These are phyloP conservation scores for Atlantisia rogersi DNA, from an alignment of 2,113 vertebrate genomes.

Conservation along the genomic window DNA sequence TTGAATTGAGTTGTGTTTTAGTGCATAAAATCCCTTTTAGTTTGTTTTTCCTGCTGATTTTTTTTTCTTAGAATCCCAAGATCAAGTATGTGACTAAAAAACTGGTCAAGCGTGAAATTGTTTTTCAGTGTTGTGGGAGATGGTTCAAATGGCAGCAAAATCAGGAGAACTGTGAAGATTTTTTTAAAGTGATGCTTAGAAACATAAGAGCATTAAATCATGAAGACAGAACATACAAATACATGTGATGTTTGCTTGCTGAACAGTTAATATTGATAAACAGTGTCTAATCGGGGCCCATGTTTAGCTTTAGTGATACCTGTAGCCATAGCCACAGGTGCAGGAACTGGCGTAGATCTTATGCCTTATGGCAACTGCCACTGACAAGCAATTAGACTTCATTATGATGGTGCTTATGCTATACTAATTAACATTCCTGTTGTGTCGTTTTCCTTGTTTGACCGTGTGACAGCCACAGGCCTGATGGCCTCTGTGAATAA, in stretches of 20 bases:
- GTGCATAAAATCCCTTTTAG: background rate
- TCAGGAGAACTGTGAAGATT: background rate
- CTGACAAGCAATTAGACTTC: slow-evolving; percentile 86
- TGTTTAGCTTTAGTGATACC: slow-evolving; percentile 4
- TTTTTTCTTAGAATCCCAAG: slow-evolving; percentile 25
- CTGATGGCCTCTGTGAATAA: slow-evolving; percentile 64
- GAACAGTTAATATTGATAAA: background rate
- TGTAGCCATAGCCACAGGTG: slow-evolving; percentile 6
- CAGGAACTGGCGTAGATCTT: slow-evolving; percentile 41
- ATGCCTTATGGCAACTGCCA: slow-evolving; percentile 72
- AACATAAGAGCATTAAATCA: background rate
- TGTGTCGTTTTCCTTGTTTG: slow-evolving; percentile 71
- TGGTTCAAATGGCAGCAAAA: slow-evolving; percentile 42
- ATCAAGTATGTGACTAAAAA: slow-evolving; percentile 64
- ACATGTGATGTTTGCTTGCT: background rate
- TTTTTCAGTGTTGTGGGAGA: slow-evolving; percentile 54
- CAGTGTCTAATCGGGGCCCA: background rate
- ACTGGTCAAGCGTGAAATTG: slow-evolving; percentile 69
- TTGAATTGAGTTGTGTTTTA: background rate
- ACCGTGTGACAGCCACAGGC: slow-evolving; percentile 73
- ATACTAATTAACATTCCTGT: slow-evolving; percentile 88
- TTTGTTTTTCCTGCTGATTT: slow-evolving; percentile 47
- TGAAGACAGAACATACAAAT: background rate
- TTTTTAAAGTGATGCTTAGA: background rate
- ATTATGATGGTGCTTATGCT: slow-evolving; percentile 83